A percentile compares a stretch with the other conserved stretches of the same genome.
Evolutionary conservation across 1,140 invertebrate genomes (phyloP).

Genomic region (Rhyacophila brunnea): DNA sequence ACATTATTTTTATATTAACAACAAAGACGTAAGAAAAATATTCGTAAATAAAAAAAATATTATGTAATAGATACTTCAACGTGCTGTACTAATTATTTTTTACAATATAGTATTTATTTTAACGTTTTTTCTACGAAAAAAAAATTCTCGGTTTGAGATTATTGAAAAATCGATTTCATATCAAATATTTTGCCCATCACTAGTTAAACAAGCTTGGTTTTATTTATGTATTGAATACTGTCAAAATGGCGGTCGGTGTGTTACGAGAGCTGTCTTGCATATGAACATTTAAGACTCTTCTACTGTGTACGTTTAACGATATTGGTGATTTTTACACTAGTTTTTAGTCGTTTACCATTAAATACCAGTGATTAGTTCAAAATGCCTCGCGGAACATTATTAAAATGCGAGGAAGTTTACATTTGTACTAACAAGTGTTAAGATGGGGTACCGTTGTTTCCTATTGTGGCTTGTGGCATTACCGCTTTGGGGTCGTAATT

Average conservation of each 20-base stretch:
- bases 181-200: too few relatives aligned
- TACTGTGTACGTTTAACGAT: background rate
- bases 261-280: constrained; percentile 17
- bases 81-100: too few relatives aligned
- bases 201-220: too few relatives aligned
- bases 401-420: constrained; percentile 4
- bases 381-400: constrained; percentile 1
- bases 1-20: too few relatives aligned
- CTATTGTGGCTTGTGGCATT: constrained; percentile 17
- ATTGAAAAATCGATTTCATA: too few relatives aligned
- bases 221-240: background rate
- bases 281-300: constrained; percentile 5
- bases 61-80: too few relatives aligned
- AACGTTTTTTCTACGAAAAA: too few relatives aligned
- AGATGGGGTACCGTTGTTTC: constrained; percentile 21
- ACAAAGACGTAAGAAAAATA: too few relatives aligned
- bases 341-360: background rate
- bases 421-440: constrained; percentile 26
- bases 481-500: constrained; percentile 14
- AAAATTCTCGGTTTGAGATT: too few relatives aligned
- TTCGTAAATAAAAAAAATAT: too few relatives aligned
- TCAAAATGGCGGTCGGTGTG: constrained; percentile 18
- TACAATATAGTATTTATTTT: too few relatives aligned
- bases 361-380: background rate
- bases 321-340: background rate